phyloP scores from a whole-genome alignment of 2,888 invertebrate species.

The Nymphalis urticae region DNA sequence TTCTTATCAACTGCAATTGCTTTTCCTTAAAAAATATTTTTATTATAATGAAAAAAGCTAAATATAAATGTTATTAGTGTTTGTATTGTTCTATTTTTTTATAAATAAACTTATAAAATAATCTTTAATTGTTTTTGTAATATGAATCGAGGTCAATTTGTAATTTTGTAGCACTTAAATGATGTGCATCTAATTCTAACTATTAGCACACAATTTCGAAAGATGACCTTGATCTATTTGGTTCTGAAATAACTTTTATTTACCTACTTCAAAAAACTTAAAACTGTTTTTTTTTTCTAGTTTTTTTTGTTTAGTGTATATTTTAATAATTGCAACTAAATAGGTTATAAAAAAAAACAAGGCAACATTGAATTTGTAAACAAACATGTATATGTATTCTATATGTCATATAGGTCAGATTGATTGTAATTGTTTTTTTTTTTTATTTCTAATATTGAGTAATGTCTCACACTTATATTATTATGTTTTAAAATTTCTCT shows the following conservation, averaged over 20 bases:
- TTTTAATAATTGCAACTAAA: no score
- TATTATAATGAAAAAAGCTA: no score
- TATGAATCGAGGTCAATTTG: constrained; percentile 19
- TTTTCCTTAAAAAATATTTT: no score
- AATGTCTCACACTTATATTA: no score
- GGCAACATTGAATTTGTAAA: background rate
- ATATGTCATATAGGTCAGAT: background rate
- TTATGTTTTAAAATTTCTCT: no score
- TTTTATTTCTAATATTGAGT: no score
- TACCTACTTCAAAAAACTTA: no score
- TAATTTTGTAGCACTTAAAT: background rate
- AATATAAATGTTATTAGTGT: no score
- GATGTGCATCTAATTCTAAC: constrained; percentile 18
- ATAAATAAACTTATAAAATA: background rate
- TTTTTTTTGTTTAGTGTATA: no score
- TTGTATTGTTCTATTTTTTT: background rate
- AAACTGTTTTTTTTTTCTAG: no score
- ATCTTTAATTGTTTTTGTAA: background rate
- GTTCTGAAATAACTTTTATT: background rate
- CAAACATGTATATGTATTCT: background rate
- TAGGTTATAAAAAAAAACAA: no score
- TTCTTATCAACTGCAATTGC: no score
- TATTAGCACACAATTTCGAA: constrained; percentile 9
- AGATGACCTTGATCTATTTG: constrained; percentile 4
- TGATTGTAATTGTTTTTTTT: background rate